Evolutionary conservation across 2,113 vertebrate genomes (phyloP).

Genomic region (Etheostoma cragini): DNA sequence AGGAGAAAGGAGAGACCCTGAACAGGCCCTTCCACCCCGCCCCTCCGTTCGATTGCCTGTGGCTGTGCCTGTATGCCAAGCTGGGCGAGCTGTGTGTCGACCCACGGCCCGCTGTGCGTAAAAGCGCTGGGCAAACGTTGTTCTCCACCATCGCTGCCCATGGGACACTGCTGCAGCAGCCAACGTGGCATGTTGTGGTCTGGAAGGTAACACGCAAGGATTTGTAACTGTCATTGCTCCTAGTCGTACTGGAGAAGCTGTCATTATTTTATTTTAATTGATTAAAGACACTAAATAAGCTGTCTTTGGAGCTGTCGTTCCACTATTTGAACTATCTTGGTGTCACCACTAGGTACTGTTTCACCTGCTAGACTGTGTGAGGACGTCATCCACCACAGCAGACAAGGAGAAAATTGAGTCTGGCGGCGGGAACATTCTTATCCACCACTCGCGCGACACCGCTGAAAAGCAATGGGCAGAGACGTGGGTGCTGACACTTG

Average conservation of each 20-base stretch:
- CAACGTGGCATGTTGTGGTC: slow-evolving; percentile 96
- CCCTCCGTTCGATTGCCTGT: slow-evolving; percentile 97
- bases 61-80: slow-evolving; percentile 97
- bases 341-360: slow-evolving; percentile 90
- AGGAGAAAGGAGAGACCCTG: slow-evolving; percentile 91
- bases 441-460: slow-evolving; percentile 98
- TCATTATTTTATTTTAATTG: not conserved
- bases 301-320: not conserved
- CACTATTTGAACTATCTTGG: not conserved
- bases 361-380: slow-evolving; percentile 92
- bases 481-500: slow-evolving; percentile 97
- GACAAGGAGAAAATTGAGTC: slow-evolving; percentile 99
- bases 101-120: slow-evolving; percentile 94
- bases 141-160: slow-evolving; percentile 98
- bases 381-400: slow-evolving; percentile 95
- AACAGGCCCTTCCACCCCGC: slow-evolving; percentile 96
- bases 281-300: not conserved
- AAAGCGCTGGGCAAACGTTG: slow-evolving; percentile 95
- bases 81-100: slow-evolving; percentile 97
- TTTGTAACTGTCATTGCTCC: not conserved
- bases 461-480: slow-evolving; percentile 99
- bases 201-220: slow-evolving; percentile 87
- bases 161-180: slow-evolving; percentile 94
- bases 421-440: slow-evolving; percentile 98
- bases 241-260: slow-evolving; percentile 4